Evolutionary conservation across 2,113 vertebrate genomes (phyloP).

Genomic region (Zootoca vivipara): DNA sequence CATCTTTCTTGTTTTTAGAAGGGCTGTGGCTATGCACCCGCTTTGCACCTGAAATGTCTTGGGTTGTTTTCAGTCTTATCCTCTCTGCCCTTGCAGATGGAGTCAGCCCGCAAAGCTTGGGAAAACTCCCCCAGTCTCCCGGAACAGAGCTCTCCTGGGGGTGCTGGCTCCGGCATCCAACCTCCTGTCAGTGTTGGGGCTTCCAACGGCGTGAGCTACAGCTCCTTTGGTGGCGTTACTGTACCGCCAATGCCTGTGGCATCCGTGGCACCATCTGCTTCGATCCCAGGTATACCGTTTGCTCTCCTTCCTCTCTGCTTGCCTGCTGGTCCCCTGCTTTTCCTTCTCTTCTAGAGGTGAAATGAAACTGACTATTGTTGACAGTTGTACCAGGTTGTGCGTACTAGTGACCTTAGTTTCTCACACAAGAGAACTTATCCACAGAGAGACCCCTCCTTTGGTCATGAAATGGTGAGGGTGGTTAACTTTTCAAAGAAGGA

Average conservation of each 20-base stretch:
- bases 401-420: too few species aligned
- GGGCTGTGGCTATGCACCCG: too few species aligned
- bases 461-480: too few species aligned
- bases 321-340: neutral
- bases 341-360: neutral
- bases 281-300: conserved; percentile 87
- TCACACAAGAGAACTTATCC: too few species aligned
- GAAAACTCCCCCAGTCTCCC: conserved; percentile 97
- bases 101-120: conserved; percentile 98
- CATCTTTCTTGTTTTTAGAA: neutral
- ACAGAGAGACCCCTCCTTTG: too few species aligned
- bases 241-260: conserved; percentile 98
- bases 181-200: conserved; percentile 91
- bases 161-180: conserved; percentile 82
- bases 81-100: conserved; percentile 82
- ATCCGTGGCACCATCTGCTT: conserved; percentile 95
- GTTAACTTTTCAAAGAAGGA: too few species aligned
- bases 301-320: neutral
- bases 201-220: conserved; percentile 94
- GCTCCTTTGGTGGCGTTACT: conserved; percentile 94
- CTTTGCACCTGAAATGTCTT: too few species aligned
- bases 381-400: too few species aligned
- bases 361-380: too few species aligned
- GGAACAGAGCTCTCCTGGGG: conserved; percentile 93
- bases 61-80: neutral